Percentiles rank a stretch among this genome's conserved stretches.
Evolutionary conservation across 2,797 vertebrate genomes (phyloP).

Genomic region (Chrysocyon brachyurus): DNA sequence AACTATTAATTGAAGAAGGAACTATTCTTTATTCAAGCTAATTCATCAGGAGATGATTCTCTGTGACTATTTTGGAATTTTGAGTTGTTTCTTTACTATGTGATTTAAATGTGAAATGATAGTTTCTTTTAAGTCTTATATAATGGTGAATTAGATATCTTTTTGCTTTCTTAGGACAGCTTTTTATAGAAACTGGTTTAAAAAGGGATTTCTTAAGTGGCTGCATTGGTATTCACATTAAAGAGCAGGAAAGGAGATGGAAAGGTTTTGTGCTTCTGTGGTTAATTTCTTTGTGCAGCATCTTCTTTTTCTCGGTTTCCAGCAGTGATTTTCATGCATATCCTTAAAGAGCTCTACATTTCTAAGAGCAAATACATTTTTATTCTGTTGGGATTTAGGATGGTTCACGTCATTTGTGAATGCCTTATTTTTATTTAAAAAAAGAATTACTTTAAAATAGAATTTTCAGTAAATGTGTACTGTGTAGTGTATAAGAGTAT

Average conservation of each 20-base stretch:
- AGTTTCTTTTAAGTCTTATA: slow-evolving; percentile 61
- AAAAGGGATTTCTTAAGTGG: not conserved
- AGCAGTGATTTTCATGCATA: not conserved
- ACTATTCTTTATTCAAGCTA: not conserved
- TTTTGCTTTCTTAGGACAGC: not conserved
- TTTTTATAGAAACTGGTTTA: slow-evolving; percentile 18
- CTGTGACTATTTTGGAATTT: slow-evolving; percentile 15
- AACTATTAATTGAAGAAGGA: not conserved
- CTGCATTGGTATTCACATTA: not conserved
- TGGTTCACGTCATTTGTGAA: not conserved
- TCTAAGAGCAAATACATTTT: slow-evolving; percentile 55
- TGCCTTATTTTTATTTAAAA: slow-evolving; percentile 54
- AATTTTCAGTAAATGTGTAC: slow-evolving; percentile 33
- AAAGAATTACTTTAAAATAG: not conserved
- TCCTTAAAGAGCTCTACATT: slow-evolving; percentile 54
- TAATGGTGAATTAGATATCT: not conserved
- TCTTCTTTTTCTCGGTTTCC: not conserved
- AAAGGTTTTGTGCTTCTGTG: not conserved
- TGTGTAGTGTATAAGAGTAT: not conserved
- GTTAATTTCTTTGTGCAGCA: not conserved
- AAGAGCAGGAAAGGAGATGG: not conserved
- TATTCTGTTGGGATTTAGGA: not conserved
- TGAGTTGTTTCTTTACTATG: slow-evolving; percentile 26
- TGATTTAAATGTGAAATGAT: slow-evolving; percentile 51
- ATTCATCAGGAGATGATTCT: slow-evolving; percentile 1